Evolutionary conservation across 37 sponge, comb jelly and placozoan species (phyloP).

Genomic region (Cliona cf. orientalis): DNA sequence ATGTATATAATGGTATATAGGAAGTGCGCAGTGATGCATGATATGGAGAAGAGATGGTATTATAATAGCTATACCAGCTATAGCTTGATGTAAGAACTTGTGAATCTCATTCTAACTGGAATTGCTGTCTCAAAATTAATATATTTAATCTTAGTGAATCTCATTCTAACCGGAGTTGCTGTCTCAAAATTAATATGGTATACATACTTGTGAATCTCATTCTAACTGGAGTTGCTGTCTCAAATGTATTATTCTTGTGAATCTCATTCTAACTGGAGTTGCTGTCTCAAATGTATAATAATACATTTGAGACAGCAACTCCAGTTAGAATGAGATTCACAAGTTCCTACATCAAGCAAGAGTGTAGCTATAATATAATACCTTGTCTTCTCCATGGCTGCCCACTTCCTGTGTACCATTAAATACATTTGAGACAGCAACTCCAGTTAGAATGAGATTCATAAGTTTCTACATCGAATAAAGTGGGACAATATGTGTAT

Average conservation of each 20-base stretch:
- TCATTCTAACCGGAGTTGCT: too few relatives aligned
- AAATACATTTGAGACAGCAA: constrained; percentile 83
- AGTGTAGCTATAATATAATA: too few relatives aligned
- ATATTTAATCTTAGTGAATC: too few relatives aligned
- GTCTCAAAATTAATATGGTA: too few relatives aligned
- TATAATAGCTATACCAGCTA: too few relatives aligned
- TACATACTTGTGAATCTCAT: too few relatives aligned
- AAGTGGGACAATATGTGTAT: too few relatives aligned
- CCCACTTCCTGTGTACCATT: constrained; percentile 69
- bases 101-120: too few relatives aligned
- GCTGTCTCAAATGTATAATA: constrained; percentile 85
- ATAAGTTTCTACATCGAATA: constrained; percentile 76
- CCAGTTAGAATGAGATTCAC: too few relatives aligned
- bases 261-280: too few relatives aligned
- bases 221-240: too few relatives aligned
- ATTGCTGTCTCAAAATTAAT: too few relatives aligned
- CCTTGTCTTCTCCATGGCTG: constrained; percentile 23
- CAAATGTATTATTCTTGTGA: constrained; percentile 90
- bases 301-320: constrained; percentile 82
- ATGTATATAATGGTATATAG: constrained; percentile 73
- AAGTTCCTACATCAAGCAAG: constrained; percentile 79
- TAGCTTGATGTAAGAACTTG: constrained; percentile 77
- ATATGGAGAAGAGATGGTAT: constrained; percentile 19
- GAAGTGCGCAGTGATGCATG: constrained; percentile 62
- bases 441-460: constrained; percentile 86